phyloP scores from a whole-genome alignment of 2,797 vertebrate species.

The Ispidina picta region DNA sequence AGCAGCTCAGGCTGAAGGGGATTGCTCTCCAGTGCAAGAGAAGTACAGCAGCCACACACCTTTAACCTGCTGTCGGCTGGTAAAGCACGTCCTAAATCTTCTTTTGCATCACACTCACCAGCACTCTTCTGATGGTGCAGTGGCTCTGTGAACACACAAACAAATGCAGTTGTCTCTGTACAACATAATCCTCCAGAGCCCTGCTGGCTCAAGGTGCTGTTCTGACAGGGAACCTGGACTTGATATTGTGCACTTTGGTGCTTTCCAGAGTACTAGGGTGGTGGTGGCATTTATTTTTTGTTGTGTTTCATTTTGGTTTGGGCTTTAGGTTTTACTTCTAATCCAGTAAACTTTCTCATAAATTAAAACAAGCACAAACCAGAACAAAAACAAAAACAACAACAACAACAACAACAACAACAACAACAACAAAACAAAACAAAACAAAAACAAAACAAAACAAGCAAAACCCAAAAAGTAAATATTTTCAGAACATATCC shows the following conservation, averaged over 20 bases:
- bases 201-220: background rate
- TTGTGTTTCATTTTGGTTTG: background rate
- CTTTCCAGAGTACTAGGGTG: background rate
- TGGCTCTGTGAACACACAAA: background rate
- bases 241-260: background rate
- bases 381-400: too few relatives aligned
- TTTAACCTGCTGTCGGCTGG: conserved; percentile 19
- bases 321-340: background rate
- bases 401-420: too few relatives aligned
- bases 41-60: background rate
- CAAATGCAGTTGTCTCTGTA: fast-evolving
- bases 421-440: too few relatives aligned
- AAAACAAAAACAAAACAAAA: background rate
- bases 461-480: background rate
- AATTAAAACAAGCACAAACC: background rate
- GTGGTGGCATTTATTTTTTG: background rate
- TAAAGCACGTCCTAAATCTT: background rate
- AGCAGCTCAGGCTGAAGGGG: background rate
- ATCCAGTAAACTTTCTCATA: background rate
- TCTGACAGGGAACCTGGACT: background rate
- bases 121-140: background rate
- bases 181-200: background rate
- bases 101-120: background rate
- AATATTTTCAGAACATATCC: background rate
- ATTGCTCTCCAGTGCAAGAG: background rate